Percentiles rank a stretch among this genome's conserved stretches.
Evolutionary conservation across 2,797 vertebrate genomes (phyloP).

Genomic region (Mergus octosetaceus): DNA sequence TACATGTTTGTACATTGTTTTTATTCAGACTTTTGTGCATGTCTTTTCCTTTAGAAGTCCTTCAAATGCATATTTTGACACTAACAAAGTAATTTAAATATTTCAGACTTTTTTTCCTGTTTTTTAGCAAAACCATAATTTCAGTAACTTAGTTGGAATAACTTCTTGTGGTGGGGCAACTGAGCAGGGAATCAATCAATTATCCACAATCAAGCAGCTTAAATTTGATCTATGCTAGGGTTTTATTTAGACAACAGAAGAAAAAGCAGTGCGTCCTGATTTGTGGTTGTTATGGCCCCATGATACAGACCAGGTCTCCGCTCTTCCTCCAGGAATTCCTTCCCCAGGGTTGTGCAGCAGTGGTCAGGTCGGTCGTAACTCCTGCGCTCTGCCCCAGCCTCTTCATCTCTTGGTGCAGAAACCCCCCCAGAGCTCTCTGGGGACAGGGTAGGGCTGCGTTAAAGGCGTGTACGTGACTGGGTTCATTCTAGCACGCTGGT

Average conservation of each 20-base stretch:
- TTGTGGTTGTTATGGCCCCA: conserved; percentile 45
- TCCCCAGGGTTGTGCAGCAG: neutral
- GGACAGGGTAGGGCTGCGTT: neutral
- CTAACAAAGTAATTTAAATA: neutral
- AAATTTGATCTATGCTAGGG: conserved; percentile 32
- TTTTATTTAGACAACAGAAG: conserved; percentile 62
- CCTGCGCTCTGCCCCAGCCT: neutral
- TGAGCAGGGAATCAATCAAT: neutral
- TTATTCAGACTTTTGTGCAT: neutral
- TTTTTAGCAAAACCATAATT: neutral
- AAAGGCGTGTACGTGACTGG: neutral
- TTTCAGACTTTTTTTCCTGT: neutral
- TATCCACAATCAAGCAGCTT: conserved; percentile 14
- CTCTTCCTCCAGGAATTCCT: conserved; percentile 47
- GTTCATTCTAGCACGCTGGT: neutral
- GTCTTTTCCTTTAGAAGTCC: neutral
- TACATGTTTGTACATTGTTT: neutral
- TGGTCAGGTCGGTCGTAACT: conserved; percentile 24
- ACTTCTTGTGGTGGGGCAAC: neutral
- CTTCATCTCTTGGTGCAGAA: neutral
- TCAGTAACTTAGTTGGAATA: neutral
- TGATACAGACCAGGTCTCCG: conserved; percentile 58
- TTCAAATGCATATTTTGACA: neutral
- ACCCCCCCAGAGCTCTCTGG: neutral
- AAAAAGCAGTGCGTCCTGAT: conserved; percentile 43